Base-by-base conservation (phyloP, 2,797 vertebrate species). In the Platalea minor region DNA sequence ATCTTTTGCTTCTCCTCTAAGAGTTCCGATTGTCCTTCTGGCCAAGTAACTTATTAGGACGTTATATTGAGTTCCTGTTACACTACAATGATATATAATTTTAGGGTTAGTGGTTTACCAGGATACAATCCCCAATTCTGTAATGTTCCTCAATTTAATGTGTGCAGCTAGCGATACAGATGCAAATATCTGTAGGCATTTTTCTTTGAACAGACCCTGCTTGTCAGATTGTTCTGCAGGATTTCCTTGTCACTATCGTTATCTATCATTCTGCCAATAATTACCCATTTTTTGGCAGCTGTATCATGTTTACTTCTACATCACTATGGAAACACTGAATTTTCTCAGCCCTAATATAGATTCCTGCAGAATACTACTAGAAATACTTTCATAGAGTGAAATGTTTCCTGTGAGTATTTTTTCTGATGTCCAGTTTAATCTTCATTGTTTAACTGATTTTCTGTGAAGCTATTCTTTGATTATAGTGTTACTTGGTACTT, bases 301-400 rank as follows among this genome's bases (percentile, higher is more conserved):
- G 26, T 72, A 72, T 87, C 60, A 51, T 96, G 88, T 97, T 97
- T 96, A 93, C 75, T 96, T 91, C 84, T 89, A 17, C 60, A 90
- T 97, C 88, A 89, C 96, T 93, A 95, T 95, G 93, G 95, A 95
- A 95, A 97, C 95, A 93, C 60, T 64, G 77, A 79, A 61, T 90
- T 94, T 94, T 89, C 68, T 83, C 78, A 91, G 37, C 37, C 45
- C 24, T 73, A 56, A 53, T 88, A 86, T 29, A 88, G 82, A 92
- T 88, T 93, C 54, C 43, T 68, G 41, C 29, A 92, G 77, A 94
- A 83, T 94, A 45, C 67, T 89, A 50, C 80, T 83, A 80, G 70
- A 94, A 93, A 76, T 77, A 51, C 51, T 82, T 82, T 31, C 45
- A 64, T 17, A 69, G 33, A 64, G 10, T 63, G 37, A 83, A 92